phyloP scores from a whole-genome alignment of 1,140 invertebrate genomes.

The Hycleus phaleratus region DNA sequence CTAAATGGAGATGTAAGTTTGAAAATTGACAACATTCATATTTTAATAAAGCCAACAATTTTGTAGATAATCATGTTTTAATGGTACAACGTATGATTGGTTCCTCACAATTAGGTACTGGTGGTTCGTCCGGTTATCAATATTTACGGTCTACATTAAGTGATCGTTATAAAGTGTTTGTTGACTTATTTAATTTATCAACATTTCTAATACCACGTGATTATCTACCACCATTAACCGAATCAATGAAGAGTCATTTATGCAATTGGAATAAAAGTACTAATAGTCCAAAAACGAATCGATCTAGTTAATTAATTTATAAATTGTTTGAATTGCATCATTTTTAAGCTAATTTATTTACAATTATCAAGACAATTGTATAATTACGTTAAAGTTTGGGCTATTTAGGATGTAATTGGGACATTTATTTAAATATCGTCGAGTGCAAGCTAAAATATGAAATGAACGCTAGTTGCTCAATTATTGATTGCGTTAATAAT shows the following conservation, averaged over 20 bases:
- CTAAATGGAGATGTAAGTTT: constrained; percentile 97
- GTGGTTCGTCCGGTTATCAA: constrained; percentile 96
- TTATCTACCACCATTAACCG: constrained; percentile 80
- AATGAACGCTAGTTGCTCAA: no score
- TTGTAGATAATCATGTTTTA: constrained; percentile 92
- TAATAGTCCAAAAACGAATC: not conserved
- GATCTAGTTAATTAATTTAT: no score
- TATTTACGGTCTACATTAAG: constrained; percentile 96
- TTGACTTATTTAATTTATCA: constrained; percentile 96
- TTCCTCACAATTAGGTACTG: constrained; percentile 91
- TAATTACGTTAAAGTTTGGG: no score
- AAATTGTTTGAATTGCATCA: no score
- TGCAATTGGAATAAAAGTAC: not conserved
- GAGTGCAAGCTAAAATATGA: no score
- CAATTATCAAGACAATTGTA: no score
- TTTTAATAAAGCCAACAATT: constrained; percentile 7
- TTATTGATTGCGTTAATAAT: no score
- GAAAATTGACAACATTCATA: not conserved
- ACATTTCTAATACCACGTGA: constrained; percentile 89
- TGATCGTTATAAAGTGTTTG: constrained; percentile 97
- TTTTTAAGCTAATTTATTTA: no score
- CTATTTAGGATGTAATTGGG: no score
- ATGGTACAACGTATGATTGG: constrained; percentile 99
- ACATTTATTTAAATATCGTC: no score
- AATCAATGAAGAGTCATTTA: constrained; percentile 7